Base-by-base conservation (phyloP, 2,888 invertebrate genomes). In the Trichopoda pennipes region DNA sequence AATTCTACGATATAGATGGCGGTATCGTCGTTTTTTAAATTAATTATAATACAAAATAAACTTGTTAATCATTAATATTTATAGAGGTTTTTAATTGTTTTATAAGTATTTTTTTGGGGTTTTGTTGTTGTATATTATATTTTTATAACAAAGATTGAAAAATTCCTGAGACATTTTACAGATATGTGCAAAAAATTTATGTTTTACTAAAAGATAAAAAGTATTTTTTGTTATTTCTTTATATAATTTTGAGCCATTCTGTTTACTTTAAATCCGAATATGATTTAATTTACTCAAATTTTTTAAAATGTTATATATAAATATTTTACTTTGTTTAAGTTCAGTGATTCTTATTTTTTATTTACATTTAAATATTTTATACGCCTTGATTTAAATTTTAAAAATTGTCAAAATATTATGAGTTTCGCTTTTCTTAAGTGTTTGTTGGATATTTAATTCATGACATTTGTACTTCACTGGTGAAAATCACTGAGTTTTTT, bases 401-500 rank as follows among this genome's bases (percentile, higher is more conserved):
- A 80, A 66, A 58, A 76, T 80, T 81, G 69, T 73, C 77, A 84
- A 61, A 58, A 63, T 76, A 19, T 60, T 79, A 42, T 66, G 42
- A 58, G 38, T 58, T 58, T 66, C n/a, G 56, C 49, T 75, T 51
- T 84, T 84, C 12, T 85, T 83, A 58, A 79, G 60, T 76, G 72
- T 35, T 76, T 76, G 73, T 77, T 77, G 66, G 63, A 60, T 81
- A 61, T 77, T 83, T 80, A 77, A 63, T 73, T 85, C 83, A 81
- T 84, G 89, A 89, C 88, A 89, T 91, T 91, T 91, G 91, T 91
- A 91, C 91, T 91, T 90, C 88, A 89, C 90, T 90, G 91, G 91
- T 91, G 91, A 89, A 90, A 90, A 91, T 91, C 91, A 91, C 91
- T 91, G 91, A 91, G 90, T 88, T 73, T 72, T 76, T 44, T 76